Base-by-base conservation (phyloP, 2,888 invertebrate genomes). In the Metacarcinus magister region DNA sequence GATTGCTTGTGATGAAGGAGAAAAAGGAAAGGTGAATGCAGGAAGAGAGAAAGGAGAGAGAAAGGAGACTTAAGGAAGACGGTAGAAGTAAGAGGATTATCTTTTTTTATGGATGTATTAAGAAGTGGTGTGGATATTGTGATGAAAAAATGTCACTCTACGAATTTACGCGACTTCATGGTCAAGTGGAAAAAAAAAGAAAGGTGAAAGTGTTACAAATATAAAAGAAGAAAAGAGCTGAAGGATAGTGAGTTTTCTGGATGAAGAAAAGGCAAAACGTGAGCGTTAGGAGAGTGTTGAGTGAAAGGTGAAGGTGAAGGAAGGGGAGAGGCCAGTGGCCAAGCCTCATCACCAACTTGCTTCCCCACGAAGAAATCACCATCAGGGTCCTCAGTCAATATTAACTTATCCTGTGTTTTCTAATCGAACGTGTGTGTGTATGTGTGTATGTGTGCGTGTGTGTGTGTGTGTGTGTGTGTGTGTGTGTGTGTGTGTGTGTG, bases 361-460 rank as follows among this genome's bases (percentile, higher is more conserved):
- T 82, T 82, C 19, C 32, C 28, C 32, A 82, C 28, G 82, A 82
- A 8, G 32, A 82, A 82, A 82, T 82, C 82, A 32, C 82, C 82
- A 82, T 32, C 82, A 82, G 82, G 82, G 82, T 7, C 82, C 82
- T 82, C 82, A 32, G 82, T 82, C 82, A 82, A 82, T 82, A 82
- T 82, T 82, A 82, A 82, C 82, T 32, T 82, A 82, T 82, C 82
- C 32, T 82, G 82, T 32, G 82, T 82, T 82, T 19, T 23, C 82
- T 32, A 32, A 32, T 28, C 82, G 82, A 82, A 32, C 82, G 82
- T 82, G 32, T 32, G 60, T 60, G 60, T 60, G 60, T 60, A 19
- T 60, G 60, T 60, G 60, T 60, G 60, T 60, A 19, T 60, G 60
- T 60, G 60, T 60, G 60, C 16, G 60, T 60, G 60, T 60, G 60